phyloP scores from a whole-genome alignment of 2,797 vertebrate genomes.

The Rousettus madagascariensis region DNA sequence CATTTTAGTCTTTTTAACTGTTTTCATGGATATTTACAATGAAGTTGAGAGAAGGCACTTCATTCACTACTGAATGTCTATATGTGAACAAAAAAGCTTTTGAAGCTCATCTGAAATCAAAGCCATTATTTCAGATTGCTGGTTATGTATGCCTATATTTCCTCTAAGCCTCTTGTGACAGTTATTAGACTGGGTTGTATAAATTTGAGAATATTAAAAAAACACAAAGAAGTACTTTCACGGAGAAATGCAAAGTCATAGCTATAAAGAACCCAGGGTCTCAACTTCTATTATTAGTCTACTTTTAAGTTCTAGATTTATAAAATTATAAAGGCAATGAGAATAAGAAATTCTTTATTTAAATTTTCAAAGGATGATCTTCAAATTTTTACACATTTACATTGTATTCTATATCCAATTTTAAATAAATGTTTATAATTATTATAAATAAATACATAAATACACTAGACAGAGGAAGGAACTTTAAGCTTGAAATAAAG shows the following conservation, averaged over 20 bases:
- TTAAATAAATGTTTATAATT: neutral
- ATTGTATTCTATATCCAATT: neutral
- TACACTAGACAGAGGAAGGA: neutral
- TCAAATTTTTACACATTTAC: neutral
- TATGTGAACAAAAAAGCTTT: neutral
- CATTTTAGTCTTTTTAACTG: neutral
- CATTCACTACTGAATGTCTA: neutral
- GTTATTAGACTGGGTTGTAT: slow-evolving; percentile 52
- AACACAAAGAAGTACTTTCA: slow-evolving; percentile 51
- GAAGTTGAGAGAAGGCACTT: neutral
- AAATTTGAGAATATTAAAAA: slow-evolving; percentile 55
- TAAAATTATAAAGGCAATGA: slow-evolving; percentile 33
- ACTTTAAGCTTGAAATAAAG: neutral
- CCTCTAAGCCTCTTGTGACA: slow-evolving; percentile 19
- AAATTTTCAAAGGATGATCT: neutral
- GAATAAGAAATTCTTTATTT: neutral
- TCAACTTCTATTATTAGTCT: slow-evolving; percentile 23
- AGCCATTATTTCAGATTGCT: neutral
- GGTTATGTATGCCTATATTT: slow-evolving; percentile 11
- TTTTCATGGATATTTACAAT: neutral
- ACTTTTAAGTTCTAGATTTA: neutral
- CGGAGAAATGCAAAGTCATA: slow-evolving; percentile 57
- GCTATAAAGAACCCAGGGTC: slow-evolving; percentile 11
- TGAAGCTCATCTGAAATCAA: slow-evolving; percentile 34
- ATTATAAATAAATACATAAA: neutral